Base-by-base conservation (phyloP, 2,797 vertebrate genomes). In the Myripristis jacobus region DNA sequence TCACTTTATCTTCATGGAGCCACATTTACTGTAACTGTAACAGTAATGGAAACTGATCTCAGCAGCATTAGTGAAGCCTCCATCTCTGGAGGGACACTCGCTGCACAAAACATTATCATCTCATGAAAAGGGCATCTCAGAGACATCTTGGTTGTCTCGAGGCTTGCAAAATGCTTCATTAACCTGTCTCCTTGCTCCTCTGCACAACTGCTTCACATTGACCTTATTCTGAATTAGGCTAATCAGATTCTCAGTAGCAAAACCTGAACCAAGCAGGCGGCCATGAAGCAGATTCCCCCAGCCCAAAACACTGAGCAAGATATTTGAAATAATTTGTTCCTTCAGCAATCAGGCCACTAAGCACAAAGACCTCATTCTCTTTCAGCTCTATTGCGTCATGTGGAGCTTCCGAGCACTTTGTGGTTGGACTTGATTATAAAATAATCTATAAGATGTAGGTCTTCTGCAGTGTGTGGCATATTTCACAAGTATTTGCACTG, bases 271-370 rank as follows among this genome's bases (percentile, higher is more conserved):
- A 43, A 52, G 77, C 57, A 1, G 24, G 70, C 6, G 1, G 46
- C 52, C 66, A 65, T 70, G 61, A 79, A 75, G 68, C 56, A 34
- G 59, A 25, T 55, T 38, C 67, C 41, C 24, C 31, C 61, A n/a
- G 46, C 34, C 47, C 24, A 73, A 64, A n/a, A n/a, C n/a, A n/a
- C n/a, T n/a, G n/a, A n/a, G n/a, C n/a, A n/a, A 44, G 51, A 31
- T 58, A 62, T 54, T 47, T 59, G 48, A 68, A 73, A 70, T 68
- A 16, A 74, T 76, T 77, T 62, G 38, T 59, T 65, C 75, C 76
- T 34, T 36, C 21, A 34, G 56, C 41, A 22, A 57, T 41, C 41
- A 19, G 44, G 38, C 25, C 21, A 21, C 46, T 41, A 22, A 22
- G 27, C 22, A 25, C 11, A 46, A 18, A n/a, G 16, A 6, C 44